phyloP scores from a whole-genome alignment of 1,140 invertebrate species.

The Drosophila pandora region DNA sequence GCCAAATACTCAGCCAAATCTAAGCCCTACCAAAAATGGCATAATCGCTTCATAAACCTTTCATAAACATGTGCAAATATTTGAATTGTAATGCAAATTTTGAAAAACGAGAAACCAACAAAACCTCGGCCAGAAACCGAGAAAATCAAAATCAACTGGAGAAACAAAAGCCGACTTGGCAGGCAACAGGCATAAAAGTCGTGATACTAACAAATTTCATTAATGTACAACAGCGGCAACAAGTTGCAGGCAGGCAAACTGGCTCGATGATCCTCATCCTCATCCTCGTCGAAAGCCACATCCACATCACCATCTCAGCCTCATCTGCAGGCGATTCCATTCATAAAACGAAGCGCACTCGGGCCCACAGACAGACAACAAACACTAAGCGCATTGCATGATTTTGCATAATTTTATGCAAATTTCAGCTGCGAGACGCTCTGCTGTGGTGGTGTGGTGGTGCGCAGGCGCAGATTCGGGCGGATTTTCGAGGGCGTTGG shows the following conservation, averaged over 20 bases:
- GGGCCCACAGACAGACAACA: conserved; percentile 52
- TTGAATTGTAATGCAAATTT: conserved; percentile 65
- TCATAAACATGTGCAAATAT: conserved; percentile 53
- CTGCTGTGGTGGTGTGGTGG: background rate
- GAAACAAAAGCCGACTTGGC: conserved; percentile 66
- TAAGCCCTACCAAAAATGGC: conserved; percentile 26
- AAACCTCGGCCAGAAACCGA: conserved; percentile 1
- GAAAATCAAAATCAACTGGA: conserved; percentile 57
- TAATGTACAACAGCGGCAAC: conserved; percentile 80
- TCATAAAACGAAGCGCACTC: conserved; percentile 74
- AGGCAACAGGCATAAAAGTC: conserved; percentile 77
- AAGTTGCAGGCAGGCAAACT: conserved; percentile 66
- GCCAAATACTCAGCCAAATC: background rate
- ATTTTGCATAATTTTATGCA: conserved; percentile 84
- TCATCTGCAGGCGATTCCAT: conserved; percentile 57
- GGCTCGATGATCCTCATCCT: conserved; percentile 38
- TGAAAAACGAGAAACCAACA: conserved; percentile 10
- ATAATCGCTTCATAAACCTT: conserved; percentile 40
- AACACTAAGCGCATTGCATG: conserved; percentile 82
- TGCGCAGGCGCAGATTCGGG: conserved; percentile 47
- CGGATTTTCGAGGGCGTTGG: conserved; percentile 36
- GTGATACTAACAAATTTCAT: conserved; percentile 82
- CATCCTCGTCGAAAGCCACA: conserved; percentile 5
- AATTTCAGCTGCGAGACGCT: conserved; percentile 48
- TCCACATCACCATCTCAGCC: conserved; percentile 4